A percentile compares a stretch with the other conserved stretches of the same genome.
These are phyloP conservation scores for Diplolepis rosae DNA, from an alignment of 2,888 invertebrate species.

Conservation along the genomic window DNA sequence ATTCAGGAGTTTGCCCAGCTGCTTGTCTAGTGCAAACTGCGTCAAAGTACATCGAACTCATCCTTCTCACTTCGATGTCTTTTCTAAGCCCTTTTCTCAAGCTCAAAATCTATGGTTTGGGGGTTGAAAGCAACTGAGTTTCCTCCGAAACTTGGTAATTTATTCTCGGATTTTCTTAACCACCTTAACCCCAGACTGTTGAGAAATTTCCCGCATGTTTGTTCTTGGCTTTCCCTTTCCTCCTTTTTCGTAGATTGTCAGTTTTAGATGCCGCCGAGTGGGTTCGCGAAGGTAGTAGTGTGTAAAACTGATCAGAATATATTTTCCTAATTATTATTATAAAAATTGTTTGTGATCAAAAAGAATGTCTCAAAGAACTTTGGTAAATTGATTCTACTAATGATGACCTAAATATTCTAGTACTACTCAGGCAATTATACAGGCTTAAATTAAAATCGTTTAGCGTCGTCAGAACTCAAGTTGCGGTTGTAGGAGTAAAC, in stretches of 20 bases:
- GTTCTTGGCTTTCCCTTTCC: not conserved
- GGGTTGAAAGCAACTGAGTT: conserved; percentile 47
- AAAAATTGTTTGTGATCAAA: no score
- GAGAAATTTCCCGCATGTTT: conserved; percentile 7
- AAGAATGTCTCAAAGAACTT: no score
- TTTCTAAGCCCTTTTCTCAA: conserved; percentile 24
- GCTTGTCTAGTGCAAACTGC: conserved; percentile 52
- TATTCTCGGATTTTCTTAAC: conserved; percentile 51
- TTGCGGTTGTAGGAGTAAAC: conserved; percentile 8
- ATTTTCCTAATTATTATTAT: no score
- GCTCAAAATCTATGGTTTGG: conserved; percentile 43
- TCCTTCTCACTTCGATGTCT: conserved; percentile 9
- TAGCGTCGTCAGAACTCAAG: conserved; percentile 17
- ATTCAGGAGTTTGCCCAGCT: conserved; percentile 49
- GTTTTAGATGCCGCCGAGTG: not conserved
- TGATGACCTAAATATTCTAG: conserved; percentile 35
- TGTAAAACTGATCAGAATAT: not conserved
- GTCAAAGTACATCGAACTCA: conserved; percentile 47
- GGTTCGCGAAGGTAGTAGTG: no score
- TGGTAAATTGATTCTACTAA: not conserved
- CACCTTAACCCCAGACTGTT: conserved; percentile 17
- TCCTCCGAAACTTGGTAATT: conserved; percentile 60
- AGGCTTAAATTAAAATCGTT: conserved; percentile 9
- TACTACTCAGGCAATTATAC: conserved; percentile 7
- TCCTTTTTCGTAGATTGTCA: not conserved